Evolutionary conservation across 2,797 vertebrate species (phyloP).

Genomic region (Gymnopithys bicolor): DNA sequence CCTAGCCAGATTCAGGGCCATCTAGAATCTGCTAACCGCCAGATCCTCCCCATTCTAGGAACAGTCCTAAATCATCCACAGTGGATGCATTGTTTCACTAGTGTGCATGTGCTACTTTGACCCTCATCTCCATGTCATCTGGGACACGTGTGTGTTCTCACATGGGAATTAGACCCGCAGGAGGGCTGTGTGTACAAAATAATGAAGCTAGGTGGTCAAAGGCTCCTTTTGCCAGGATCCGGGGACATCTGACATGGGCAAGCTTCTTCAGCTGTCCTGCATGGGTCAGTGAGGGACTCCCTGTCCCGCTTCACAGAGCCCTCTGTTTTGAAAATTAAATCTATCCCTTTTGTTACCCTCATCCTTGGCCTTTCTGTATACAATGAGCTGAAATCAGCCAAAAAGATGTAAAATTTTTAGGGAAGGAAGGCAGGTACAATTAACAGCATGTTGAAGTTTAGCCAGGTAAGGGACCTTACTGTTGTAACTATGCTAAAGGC

Average conservation of each 20-base stretch:
- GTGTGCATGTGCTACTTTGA: neutral
- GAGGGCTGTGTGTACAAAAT: neutral
- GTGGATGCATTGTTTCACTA: neutral
- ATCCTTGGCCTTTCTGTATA: neutral
- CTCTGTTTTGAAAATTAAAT: neutral
- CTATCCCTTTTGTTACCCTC: neutral
- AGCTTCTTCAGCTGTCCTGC: neutral
- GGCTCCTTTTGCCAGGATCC: neutral
- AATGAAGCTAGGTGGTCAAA: neutral
- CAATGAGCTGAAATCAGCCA: neutral
- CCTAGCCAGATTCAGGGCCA: neutral
- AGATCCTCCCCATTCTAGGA: neutral
- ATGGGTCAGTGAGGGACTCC: neutral
- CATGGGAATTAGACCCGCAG: neutral
- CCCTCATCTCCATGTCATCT: neutral
- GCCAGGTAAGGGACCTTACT: neutral
- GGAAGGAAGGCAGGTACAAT: neutral
- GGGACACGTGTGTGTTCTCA: neutral
- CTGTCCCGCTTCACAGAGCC: neutral
- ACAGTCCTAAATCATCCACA: neutral
- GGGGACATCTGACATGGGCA: neutral
- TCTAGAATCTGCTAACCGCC: neutral
- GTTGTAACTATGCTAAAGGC: neutral
- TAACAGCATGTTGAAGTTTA: neutral
- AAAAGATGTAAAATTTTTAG: neutral